A percentile compares a stretch with the other conserved stretches of the same genome.
Evolutionary conservation across 2,797 vertebrate genomes (phyloP).

Genomic region (Acanthiza pusilla): DNA sequence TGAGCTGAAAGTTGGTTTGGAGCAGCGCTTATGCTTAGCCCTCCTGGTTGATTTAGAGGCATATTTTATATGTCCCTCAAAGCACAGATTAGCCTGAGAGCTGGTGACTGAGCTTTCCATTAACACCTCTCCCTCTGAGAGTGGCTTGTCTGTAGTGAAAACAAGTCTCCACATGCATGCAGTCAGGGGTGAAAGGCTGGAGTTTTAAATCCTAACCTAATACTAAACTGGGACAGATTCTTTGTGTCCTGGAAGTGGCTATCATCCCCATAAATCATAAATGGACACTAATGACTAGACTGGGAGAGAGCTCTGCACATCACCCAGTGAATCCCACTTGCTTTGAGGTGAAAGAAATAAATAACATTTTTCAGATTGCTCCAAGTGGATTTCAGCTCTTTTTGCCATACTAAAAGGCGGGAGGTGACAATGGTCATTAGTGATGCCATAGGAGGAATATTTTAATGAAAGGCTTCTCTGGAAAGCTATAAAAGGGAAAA

Average conservation of each 20-base stretch:
- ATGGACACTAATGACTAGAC: not conserved
- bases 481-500: not conserved
- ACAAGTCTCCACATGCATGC: not conserved
- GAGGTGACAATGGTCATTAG: not conserved
- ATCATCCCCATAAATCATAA: not conserved
- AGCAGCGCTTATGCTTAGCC: not conserved
- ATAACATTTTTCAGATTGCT: not conserved
- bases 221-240: not conserved
- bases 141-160: not conserved
- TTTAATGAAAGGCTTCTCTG: not conserved
- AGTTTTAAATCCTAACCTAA: not conserved
- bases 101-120: not conserved
- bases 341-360: not conserved
- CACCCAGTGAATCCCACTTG: not conserved
- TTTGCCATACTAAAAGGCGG: not conserved
- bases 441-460: not conserved
- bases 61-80: not conserved
- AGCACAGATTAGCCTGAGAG: not conserved
- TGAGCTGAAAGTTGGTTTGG: not conserved
- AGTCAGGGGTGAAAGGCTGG: not conserved
- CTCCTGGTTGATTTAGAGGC: not conserved
- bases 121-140: not conserved
- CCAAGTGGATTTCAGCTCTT: not conserved
- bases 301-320: not conserved
- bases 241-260: not conserved